Conservation (phyloP, 2,888 invertebrate genomes). For the Cyaniris semiargus region DNA sequence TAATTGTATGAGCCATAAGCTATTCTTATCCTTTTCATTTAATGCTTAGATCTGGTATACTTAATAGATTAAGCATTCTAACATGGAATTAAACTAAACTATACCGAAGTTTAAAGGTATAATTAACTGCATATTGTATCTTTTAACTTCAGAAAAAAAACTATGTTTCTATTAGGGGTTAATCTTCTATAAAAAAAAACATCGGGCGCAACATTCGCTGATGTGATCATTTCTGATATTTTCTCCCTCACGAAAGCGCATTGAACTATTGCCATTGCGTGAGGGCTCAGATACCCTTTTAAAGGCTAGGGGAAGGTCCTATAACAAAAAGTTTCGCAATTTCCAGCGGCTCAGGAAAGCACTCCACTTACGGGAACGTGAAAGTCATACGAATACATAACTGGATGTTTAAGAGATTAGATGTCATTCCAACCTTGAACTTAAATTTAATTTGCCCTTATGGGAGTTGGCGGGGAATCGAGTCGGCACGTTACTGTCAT, state of each 20-base stretch:
- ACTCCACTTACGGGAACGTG: constrained; percentile 18
- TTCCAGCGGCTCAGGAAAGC: constrained; percentile 7
- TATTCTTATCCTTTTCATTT: not conserved
- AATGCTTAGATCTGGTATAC: not conserved
- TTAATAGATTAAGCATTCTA: not conserved
- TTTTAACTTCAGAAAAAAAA: no score
- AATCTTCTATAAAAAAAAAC: not conserved
- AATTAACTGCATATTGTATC: no score
- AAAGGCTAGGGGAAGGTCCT: constrained; percentile 16
- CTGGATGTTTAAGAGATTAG: constrained; percentile 19
- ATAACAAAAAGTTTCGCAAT: constrained; percentile 22
- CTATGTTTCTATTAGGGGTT: no score
- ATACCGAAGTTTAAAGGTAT: no score
- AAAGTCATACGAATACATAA: constrained; percentile 10
- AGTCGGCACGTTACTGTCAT: not conserved
- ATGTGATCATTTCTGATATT: constrained; percentile 7
- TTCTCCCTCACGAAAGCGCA: not conserved
- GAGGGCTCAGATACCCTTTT: constrained; percentile 18
- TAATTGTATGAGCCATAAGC: constrained; percentile 8
- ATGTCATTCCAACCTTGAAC: constrained; percentile 24
- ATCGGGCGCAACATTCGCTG: not conserved
- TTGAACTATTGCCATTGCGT: constrained; percentile 22
- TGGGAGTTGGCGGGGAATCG: not conserved
- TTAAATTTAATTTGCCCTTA: constrained; percentile 21
- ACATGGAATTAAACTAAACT: no score